Base-by-base conservation (phyloP, 2,888 invertebrate genomes). In the Acrocera orbiculus region DNA sequence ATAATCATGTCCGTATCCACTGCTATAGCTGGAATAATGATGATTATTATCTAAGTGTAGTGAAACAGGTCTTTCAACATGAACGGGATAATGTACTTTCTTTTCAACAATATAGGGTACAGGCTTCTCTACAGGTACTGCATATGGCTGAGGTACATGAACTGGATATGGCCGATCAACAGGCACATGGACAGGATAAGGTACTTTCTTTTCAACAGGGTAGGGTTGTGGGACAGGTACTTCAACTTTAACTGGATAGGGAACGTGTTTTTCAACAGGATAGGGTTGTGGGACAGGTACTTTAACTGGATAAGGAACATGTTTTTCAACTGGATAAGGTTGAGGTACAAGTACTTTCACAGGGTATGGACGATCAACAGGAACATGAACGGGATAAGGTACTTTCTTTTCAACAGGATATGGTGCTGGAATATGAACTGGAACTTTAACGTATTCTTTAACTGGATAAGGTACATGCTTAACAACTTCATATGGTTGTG, bases 271-370 rank as follows among this genome's bases (percentile, higher is more conserved):
- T 24, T 67, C 59, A 3, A 70, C 63, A 44, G 74, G 70, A 41
- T 61, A 62, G 35, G 62, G 62, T 43, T 58, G 54, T 39, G 61
- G 61, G 32, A 61, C 57, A 71, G 44, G 64, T 42, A 43, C 65
- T 52, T 46, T 70, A 64, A 76, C 73, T 40, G 76, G 70, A 56
- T 69, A 68, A 46, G 65, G 65, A 28, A 80, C 62, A 40, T 70
- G 65, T 50, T 78, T 79, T 47, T 73, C 73, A 6, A 78, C 80
- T 29, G 76, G 76, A 70, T 71, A 75, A 35, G 76, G 76, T 49
- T 72, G 68, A 35, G 74, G 73, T 15, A 75, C 70, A 44, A 63
- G 70, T 11, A 76, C 71, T 57, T 68, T 47, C 13, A 79, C 58
- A 5, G 78, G 77, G 40, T 75, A 74, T 32, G 71, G 67, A 26